Evolutionary conservation across 30 jellyfish, hydroid and myxozoan genomes (phyloP), one percentile per base, ranked within the genome.

Genomic region (Cassiopea xamachana): DNA sequence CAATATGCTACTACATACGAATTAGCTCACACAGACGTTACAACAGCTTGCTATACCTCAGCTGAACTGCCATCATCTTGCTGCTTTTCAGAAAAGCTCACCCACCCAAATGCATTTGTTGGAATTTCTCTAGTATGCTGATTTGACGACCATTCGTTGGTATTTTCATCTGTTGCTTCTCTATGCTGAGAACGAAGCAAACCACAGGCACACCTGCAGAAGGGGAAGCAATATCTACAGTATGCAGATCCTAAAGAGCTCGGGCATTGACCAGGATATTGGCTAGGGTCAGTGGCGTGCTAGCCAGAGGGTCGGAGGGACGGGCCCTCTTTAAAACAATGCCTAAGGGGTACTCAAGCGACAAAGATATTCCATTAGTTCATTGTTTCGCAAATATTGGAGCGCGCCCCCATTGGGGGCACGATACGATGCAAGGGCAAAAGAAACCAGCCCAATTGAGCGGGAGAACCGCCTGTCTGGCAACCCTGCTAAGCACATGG

Each of bases 71-170:
- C 1, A 3, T 14, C 67, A 48, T 78, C 85, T 48, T 87, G 94
- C 79, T 75, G 84, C 50, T 88, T 85, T n/a, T 1, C 51, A 8
- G 80, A 44, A 39, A 85, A 85, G 51, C 80, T 46, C 10, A 88
- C 85, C 39, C 16, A 16, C 2, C 95, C 95, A 88, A 78, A 88
- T 9, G 95, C 90, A 71, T 88, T 71, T 2, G 95, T 88, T 46
- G 95, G 95, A 1, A 12, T 1, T 43, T 79, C 75, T 61, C 49
- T 70, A 18, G 77, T 69, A 75, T 88, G 91, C 12, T 6, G 45
- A 2, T 1, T 50, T 17, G 95, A 27, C 14, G 76, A 46, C 95
- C 95, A 88, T 14, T 60, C 79, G 12, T 18, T 48, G 18, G 17
- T 47, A 2, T 3, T 1, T 2, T 47, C 87, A 5, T 51, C 1